These are phyloP conservation scores for Calvadosia cruxmelitensis DNA, from an alignment of 30 jellyfish, hydroid and myxozoan species.

Conservation along the genomic window DNA sequence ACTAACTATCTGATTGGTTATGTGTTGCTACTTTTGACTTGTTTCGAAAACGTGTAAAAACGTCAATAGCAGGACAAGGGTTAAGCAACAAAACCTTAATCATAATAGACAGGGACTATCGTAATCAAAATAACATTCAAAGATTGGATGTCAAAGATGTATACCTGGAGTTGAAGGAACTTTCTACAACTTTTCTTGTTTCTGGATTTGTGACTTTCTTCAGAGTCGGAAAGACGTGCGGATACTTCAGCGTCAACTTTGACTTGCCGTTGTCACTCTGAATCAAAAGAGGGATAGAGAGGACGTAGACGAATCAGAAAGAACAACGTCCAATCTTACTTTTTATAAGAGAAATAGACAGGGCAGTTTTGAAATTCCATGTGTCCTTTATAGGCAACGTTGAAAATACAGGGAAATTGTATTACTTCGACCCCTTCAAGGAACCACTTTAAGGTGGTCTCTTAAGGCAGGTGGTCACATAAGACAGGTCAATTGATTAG, in stretches of 20 bases:
- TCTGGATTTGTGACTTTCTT: constrained; percentile 55
- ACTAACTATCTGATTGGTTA: neutral
- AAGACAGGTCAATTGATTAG: too few relatives aligned
- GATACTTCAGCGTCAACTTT: constrained; percentile 68
- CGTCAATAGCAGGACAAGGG: neutral
- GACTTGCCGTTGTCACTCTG: constrained; percentile 49
- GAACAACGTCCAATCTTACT: too few relatives aligned
- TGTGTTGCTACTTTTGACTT: neutral
- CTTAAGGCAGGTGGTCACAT: too few relatives aligned
- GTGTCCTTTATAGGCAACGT: too few relatives aligned
- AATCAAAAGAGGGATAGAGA: too few relatives aligned
- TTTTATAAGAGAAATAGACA: too few relatives aligned
- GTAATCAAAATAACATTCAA: neutral
- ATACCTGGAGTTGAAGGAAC: constrained; percentile 42
- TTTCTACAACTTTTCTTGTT: constrained; percentile 55
- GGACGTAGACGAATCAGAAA: too few relatives aligned
- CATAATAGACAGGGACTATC: neutral
- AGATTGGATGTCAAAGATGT: neutral
- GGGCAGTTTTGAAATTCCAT: too few relatives aligned
- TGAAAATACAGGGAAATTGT: too few relatives aligned
- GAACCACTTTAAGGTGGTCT: too few relatives aligned
- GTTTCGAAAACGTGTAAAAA: neutral
- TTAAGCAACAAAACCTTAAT: too few relatives aligned
- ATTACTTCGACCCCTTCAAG: too few relatives aligned
- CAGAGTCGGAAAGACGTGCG: constrained; percentile 76